Evolutionary conservation across 2,888 invertebrate genomes (phyloP).

Genomic region (Agrotis clavis): DNA sequence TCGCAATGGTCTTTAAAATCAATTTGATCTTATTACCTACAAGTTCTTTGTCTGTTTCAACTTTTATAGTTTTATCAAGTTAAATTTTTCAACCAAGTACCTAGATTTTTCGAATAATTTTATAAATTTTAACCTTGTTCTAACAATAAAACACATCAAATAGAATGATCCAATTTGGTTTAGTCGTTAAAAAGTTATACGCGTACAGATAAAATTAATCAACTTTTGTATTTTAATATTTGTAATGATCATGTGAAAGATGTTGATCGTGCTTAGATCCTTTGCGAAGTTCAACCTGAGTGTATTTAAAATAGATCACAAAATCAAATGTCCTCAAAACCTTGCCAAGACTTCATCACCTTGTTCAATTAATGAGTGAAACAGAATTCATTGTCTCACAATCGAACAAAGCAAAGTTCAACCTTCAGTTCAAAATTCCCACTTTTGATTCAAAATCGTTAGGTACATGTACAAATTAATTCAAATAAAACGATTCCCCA

Average conservation of each 20-base stretch:
- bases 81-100: not conserved
- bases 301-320: not conserved
- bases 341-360: not conserved
- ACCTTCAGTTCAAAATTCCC: conserved; percentile 14
- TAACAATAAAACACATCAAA: too few relatives aligned
- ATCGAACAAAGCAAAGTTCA: conserved; percentile 1
- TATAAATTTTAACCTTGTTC: too few relatives aligned
- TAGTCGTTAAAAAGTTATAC: too few relatives aligned
- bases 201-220: too few relatives aligned
- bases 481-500: conserved; percentile 73
- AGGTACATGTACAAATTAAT: conserved; percentile 84
- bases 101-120: too few relatives aligned
- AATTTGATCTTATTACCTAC: not conserved
- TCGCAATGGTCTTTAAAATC: conserved; percentile 6
- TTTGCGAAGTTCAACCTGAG: not conserved
- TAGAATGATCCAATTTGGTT: too few relatives aligned
- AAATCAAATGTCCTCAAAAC: not conserved
- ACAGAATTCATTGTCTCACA: not conserved
- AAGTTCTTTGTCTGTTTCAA: not conserved
- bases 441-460: conserved; percentile 56
- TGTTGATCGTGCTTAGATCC: not conserved
- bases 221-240: too few relatives aligned
- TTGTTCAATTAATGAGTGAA: not conserved
- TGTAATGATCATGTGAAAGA: too few relatives aligned
- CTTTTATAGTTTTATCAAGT: not conserved